Conservation (phyloP, 2,888 invertebrate genomes). For the Pantelozetes paolii region DNA sequence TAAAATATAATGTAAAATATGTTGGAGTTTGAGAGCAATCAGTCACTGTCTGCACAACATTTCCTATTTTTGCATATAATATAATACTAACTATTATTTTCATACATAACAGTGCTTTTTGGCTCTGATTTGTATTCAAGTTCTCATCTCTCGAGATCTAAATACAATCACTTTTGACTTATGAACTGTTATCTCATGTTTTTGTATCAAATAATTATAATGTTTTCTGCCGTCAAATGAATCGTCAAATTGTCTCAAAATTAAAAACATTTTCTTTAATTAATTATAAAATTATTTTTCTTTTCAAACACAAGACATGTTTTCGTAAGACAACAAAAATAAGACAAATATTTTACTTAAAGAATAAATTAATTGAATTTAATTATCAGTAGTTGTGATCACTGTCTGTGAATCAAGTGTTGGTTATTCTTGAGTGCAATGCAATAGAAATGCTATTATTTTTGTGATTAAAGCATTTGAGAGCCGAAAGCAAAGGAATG, state of each 20-base stretch:
- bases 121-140: not conserved
- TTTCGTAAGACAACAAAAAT: too few species aligned
- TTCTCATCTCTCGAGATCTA: too few species aligned
- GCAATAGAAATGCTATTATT: constrained; percentile 10
- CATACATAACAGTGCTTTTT: not conserved
- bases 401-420: not conserved
- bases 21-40: not conserved
- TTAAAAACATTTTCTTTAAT: too few species aligned
- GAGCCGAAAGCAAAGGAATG: not conserved
- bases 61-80: not conserved
- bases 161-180: too few species aligned
- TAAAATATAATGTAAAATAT: not conserved
- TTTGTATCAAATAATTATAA: too few species aligned
- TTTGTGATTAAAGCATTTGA: not conserved
- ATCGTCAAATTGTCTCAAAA: too few species aligned
- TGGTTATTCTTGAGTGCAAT: not conserved
- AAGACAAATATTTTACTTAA: too few species aligned
- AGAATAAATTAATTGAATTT: not conserved
- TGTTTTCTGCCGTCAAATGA: too few species aligned
- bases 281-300: too few species aligned
- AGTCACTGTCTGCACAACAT: constrained; percentile 21
- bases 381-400: not conserved
- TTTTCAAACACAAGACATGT: too few species aligned
- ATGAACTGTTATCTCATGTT: too few species aligned
- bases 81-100: too few species aligned